Conservation (phyloP, 2,797 vertebrate species). For the Acomys russatus region DNA sequence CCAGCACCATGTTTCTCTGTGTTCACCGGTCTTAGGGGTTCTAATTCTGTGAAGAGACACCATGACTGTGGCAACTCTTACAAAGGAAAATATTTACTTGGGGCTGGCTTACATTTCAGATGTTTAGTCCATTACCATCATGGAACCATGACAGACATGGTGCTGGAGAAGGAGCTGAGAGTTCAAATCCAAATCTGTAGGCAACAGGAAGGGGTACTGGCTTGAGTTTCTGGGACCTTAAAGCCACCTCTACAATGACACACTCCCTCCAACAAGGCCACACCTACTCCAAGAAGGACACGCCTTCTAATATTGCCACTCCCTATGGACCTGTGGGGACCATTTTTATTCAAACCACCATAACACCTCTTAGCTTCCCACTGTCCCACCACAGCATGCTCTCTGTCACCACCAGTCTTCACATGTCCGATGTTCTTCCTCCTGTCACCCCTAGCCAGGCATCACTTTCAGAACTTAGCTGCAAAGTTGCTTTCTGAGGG, state of each 20-base stretch:
- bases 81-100: background rate
- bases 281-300: background rate
- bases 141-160: background rate
- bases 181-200: background rate
- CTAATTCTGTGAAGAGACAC: background rate
- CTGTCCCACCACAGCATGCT: fast-evolving
- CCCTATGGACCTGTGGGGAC: background rate
- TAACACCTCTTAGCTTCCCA: background rate
- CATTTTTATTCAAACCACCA: background rate
- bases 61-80: background rate
- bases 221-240: background rate
- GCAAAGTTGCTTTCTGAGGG: conserved; percentile 6
- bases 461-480: background rate
- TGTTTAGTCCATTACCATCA: background rate
- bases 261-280: background rate
- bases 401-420: background rate
- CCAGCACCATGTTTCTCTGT: background rate
- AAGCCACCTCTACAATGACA: background rate
- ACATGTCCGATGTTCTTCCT: background rate
- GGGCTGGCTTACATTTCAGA: background rate
- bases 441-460: background rate
- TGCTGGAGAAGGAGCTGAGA: background rate
- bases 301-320: background rate
- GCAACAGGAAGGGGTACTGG: background rate
- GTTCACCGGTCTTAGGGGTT: background rate